phyloP scores from a whole-genome alignment of 1,140 invertebrate genomes.

The Zelostemma sp. region DNA sequence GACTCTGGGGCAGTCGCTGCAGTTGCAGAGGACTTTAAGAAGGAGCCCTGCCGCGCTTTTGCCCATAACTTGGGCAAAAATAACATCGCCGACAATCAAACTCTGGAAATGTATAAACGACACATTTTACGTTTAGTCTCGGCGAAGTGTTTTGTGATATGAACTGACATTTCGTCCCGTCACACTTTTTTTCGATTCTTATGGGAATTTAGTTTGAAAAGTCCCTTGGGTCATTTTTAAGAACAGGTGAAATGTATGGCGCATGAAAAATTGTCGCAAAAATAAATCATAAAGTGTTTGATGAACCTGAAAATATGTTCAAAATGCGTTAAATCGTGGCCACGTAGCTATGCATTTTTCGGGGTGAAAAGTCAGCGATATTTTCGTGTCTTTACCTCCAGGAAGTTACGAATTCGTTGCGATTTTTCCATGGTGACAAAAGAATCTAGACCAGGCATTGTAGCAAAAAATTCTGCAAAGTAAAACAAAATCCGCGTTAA shows the following conservation, averaged over 20 bases:
- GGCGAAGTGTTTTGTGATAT: neutral
- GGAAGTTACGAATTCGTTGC: slow-evolving; percentile 81
- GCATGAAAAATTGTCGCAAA: slow-evolving; percentile 3
- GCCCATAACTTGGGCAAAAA: slow-evolving; percentile 83
- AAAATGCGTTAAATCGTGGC: neutral
- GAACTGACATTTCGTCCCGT: neutral
- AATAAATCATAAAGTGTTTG: neutral
- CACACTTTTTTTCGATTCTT: neutral
- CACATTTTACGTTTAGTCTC: slow-evolving; percentile 21
- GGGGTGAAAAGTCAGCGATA: slow-evolving; percentile 1
- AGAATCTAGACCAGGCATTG: slow-evolving; percentile 88
- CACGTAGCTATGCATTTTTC: neutral
- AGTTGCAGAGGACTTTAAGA: slow-evolving; percentile 86
- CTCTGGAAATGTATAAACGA: slow-evolving; percentile 72
- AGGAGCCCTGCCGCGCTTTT: slow-evolving; percentile 81
- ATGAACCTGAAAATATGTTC: slow-evolving; percentile 7
- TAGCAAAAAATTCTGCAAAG: slow-evolving; percentile 81
- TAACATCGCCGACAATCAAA: slow-evolving; percentile 85
- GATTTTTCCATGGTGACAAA: slow-evolving; percentile 81
- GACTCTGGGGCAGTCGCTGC: slow-evolving; percentile 81
- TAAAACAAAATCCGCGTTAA: neutral
- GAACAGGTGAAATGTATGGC: slow-evolving; percentile 3
- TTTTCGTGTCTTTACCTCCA: slow-evolving; percentile 74
- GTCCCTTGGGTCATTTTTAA: neutral
- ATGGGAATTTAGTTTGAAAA: slow-evolving; percentile 27